phyloP scores from a whole-genome alignment of 1,140 invertebrate genomes.

The Eurosta solidaginis region DNA sequence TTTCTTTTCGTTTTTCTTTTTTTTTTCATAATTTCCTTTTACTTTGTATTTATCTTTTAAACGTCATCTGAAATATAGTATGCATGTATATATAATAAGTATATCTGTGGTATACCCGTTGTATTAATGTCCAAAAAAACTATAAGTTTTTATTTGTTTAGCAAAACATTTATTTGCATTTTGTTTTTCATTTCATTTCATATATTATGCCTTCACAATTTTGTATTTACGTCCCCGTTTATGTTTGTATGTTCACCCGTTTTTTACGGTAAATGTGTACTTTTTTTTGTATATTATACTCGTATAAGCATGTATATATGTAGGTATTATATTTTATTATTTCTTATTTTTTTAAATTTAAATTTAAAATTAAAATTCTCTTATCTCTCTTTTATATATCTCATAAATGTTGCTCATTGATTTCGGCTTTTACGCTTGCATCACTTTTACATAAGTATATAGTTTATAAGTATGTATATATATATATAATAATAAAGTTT shows the following conservation, averaged over 20 bases:
- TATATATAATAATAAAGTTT: neutral
- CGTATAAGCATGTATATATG: neutral
- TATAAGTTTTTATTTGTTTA: neutral
- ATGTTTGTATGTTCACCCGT: neutral
- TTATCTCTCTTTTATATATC: neutral
- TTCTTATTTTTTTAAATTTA: neutral
- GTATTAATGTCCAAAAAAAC: conserved; percentile 14
- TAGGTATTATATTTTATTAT: neutral
- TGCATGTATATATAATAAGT: neutral
- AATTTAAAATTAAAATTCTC: conserved; percentile 15
- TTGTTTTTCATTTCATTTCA: neutral
- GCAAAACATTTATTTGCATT: neutral
- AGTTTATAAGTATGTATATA: neutral
- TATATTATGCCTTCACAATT: neutral
- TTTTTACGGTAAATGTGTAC: neutral
- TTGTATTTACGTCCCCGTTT: neutral
- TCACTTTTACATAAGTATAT: neutral
- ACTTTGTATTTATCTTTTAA: conserved; percentile 37
- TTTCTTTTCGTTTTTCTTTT: too few species aligned
- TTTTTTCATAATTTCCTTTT: conserved; percentile 26
- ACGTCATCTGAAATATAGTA: conserved; percentile 32
- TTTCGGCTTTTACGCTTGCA: neutral
- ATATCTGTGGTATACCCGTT: conserved; percentile 6
- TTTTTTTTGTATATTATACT: conserved; percentile 11
- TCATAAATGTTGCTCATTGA: conserved; percentile 7